Evolutionary conservation across 2,888 invertebrate genomes (phyloP), one percentile per base, ranked within the genome.

Genomic region (Parascotia fuliginaria): DNA sequence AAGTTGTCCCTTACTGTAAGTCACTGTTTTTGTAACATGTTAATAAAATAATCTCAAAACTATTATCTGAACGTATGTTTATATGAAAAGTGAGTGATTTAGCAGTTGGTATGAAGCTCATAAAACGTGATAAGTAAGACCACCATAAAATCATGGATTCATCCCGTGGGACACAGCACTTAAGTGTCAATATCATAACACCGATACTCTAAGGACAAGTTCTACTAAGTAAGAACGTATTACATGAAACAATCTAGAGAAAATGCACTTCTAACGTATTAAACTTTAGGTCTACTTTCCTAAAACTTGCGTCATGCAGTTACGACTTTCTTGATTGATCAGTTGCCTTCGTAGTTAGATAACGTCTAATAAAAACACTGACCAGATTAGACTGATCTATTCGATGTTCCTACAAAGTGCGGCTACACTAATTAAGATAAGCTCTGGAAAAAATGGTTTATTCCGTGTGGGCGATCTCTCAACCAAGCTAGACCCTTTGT

Each of bases 91-190:
- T 49, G 56, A 64, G 55, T 69, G 70, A 62, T 69, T 62, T 57
- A 62, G 55, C 49, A 52, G 55, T 65, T 63, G 61, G 60, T 53
- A 58, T 55, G 48, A 55, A 60, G 63, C 29, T 68, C 77, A 82
- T 86, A 85, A 86, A 86, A 81, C 62, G 58, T 70, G 77, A 81
- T 82, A 83, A 81, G 72, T 77, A 69, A 64, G 75, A 70, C 75
- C 74, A 77, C 81, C 77, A 76, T 83, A 19, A 83, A 83, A 74
- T 49, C 75, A 61, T 70, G 75, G 73, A 75, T 70, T 76, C 76
- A 75, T 76, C 70, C 79, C 75, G 59, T 65, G 75, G 78, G 74
- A 73, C 50, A 60, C 60, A 53, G 58, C 53, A 54, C 66, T 65
- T 71, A 73, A 77, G 71, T 73, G 76, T 80, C 79, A 75, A 81